phyloP scores from a whole-genome alignment of 2,113 vertebrate species.

The Polyodon spathula region DNA sequence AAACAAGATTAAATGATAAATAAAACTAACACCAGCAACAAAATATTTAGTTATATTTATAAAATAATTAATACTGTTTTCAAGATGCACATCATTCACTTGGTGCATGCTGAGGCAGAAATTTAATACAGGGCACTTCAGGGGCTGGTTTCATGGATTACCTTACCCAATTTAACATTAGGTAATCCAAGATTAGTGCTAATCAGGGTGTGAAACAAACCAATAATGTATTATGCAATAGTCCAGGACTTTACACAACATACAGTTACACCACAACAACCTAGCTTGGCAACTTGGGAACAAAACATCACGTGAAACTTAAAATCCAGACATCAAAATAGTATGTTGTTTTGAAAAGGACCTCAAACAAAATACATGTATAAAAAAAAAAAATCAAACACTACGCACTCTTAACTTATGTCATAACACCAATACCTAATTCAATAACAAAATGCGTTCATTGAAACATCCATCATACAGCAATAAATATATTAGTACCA shows the following conservation, averaged over 20 bases:
- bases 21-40: constrained; percentile 4
- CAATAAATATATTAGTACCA: constrained; percentile 1
- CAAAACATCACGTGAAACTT: background rate
- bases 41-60: constrained; percentile 1
- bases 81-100: background rate
- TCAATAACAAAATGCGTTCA: background rate
- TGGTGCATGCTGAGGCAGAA: background rate
- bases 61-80: constrained; percentile 6
- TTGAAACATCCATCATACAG: background rate
- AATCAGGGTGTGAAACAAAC: no score
- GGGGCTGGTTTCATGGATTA: background rate
- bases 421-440: background rate
- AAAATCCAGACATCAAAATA: background rate
- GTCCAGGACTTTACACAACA: background rate
- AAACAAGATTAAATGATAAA: background rate
- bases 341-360: background rate
- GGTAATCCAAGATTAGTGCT: no score
- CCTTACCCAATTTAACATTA: no score
- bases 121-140: constrained; percentile 6
- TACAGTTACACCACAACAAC: background rate
- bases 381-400: no score
- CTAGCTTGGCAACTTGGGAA: background rate
- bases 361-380: no score
- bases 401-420: background rate
- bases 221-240: background rate